phyloP scores from a whole-genome alignment of 30 jellyfish, hydroid and myxozoan species.

The Cassiopea xamachana region DNA sequence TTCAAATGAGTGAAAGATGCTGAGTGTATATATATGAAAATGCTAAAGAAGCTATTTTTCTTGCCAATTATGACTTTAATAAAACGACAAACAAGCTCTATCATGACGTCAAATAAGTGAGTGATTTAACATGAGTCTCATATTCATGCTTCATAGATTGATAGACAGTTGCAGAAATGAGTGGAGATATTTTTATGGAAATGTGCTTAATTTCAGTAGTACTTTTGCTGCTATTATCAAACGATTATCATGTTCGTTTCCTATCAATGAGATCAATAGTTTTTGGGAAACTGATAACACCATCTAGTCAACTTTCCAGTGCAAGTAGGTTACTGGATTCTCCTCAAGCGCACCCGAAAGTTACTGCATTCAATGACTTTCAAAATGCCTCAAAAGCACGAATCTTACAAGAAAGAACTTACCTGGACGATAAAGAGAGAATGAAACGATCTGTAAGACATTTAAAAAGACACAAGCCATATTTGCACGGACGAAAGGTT shows the following conservation, averaged over 20 bases:
- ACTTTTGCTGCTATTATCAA: background rate
- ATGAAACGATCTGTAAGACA: too few species aligned
- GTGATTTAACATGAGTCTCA: background rate
- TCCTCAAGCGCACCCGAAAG: background rate
- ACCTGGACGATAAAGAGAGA: background rate
- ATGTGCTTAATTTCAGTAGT: background rate
- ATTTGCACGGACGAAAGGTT: too few species aligned
- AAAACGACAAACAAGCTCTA: background rate
- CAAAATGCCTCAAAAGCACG: background rate
- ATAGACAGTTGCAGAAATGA: background rate
- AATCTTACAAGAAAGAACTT: background rate
- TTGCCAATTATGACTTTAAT: background rate
- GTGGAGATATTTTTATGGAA: background rate
- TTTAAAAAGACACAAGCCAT: too few species aligned
- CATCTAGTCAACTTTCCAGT: background rate
- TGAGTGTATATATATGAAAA: too few species aligned
- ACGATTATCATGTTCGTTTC: background rate
- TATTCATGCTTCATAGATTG: background rate
- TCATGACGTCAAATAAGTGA: background rate
- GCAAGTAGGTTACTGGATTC: background rate
- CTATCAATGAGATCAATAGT: background rate
- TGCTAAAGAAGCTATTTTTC: too few species aligned
- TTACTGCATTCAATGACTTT: background rate
- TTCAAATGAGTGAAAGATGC: too few species aligned
- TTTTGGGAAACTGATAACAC: background rate